These are phyloP conservation scores for Oedothorax gibbosus DNA, from an alignment of 1,140 invertebrate species.

Conservation along the genomic window DNA sequence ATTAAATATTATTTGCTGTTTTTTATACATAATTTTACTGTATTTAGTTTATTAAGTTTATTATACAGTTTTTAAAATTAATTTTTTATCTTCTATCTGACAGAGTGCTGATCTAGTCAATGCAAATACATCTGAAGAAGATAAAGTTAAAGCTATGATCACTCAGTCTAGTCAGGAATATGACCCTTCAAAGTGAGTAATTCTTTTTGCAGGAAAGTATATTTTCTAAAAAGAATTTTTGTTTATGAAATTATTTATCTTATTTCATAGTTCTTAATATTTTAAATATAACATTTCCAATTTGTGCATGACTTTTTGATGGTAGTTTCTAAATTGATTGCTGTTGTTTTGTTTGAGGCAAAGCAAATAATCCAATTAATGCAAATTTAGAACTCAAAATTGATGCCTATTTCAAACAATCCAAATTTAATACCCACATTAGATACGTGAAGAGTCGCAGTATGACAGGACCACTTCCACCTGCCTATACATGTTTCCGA, in stretches of 20 bases:
- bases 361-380: too few relatives aligned
- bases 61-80: neutral
- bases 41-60: neutral
- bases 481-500: slow-evolving; percentile 80
- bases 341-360: too few relatives aligned
- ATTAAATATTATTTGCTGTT: neutral
- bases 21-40: neutral
- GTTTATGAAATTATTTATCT: too few relatives aligned
- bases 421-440: slow-evolving; percentile 6
- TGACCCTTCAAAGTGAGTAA: slow-evolving; percentile 89
- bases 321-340: too few relatives aligned
- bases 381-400: too few relatives aligned
- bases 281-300: neutral
- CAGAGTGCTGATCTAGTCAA: slow-evolving; percentile 83
- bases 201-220: neutral
- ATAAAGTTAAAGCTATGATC: slow-evolving; percentile 98
- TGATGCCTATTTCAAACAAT: too few relatives aligned
- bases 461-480: slow-evolving; percentile 85
- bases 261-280: neutral
- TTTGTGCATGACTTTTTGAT: neutral
- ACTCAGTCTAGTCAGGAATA: slow-evolving; percentile 95
- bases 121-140: slow-evolving; percentile 93
- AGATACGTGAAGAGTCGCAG: slow-evolving; percentile 80
- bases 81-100: neutral
- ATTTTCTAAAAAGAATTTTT: neutral